Conservation (phyloP, 2,888 invertebrate species). For the Temnothorax unifasciatus region DNA sequence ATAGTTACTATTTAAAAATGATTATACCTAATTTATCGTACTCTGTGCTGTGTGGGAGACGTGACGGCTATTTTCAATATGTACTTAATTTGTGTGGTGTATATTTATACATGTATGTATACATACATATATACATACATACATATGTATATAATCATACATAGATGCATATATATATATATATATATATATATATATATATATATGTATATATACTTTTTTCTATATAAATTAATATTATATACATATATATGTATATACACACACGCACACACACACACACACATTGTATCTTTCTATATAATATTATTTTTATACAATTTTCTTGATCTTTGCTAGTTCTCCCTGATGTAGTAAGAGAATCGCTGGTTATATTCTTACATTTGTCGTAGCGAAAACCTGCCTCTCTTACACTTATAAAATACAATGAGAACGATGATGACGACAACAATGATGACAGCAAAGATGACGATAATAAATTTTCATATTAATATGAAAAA, state of each 20-base stretch:
- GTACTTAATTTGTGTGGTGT: constrained; percentile 64
- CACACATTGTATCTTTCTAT: constrained; percentile 75
- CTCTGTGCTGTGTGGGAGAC: constrained; percentile 70
- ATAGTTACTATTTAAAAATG: constrained; percentile 75
- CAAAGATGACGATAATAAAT: constrained; percentile 63
- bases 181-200: constrained; percentile 60
- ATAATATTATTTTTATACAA: constrained; percentile 80
- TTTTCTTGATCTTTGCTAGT: constrained; percentile 73
- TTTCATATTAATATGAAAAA: constrained; percentile 66
- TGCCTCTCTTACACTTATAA: constrained; percentile 65
- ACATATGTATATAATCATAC: constrained; percentile 31
- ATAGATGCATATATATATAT: constrained; percentile 9
- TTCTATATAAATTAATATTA: constrained; percentile 76
- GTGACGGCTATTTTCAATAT: constrained; percentile 63
- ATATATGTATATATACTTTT: constrained; percentile 63
- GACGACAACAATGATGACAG: constrained; percentile 63
- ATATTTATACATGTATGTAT: constrained; percentile 56
- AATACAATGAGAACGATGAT: constrained; percentile 66
- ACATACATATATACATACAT: constrained; percentile 33
- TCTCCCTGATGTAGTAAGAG: constrained; percentile 67
- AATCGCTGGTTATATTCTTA: constrained; percentile 67
- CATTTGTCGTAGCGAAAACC: constrained; percentile 71
- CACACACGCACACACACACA: no score
- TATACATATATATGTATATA: no score
- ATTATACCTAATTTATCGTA: constrained; percentile 71